Evolutionary conservation across 1,140 invertebrate genomes (phyloP).

Genomic region (Drosophila sulfurigaster): DNA sequence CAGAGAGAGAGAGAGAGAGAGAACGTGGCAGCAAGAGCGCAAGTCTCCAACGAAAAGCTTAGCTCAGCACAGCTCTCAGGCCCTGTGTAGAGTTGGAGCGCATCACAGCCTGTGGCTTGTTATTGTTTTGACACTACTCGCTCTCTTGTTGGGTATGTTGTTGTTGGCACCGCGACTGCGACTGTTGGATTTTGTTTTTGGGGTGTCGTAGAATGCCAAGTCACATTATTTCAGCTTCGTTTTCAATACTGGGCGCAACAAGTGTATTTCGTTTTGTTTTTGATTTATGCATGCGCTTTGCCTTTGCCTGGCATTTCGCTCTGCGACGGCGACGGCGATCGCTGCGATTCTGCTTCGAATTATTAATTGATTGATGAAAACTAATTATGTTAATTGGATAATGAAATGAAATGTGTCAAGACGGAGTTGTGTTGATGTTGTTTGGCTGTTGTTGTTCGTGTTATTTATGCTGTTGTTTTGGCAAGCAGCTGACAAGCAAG

Average conservation of each 20-base stretch:
- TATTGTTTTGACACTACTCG: conserved; percentile 72
- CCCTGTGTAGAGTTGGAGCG: conserved; percentile 66
- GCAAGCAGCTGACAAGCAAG: conserved; percentile 25
- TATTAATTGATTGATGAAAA: conserved; percentile 83
- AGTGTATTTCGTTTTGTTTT: conserved; percentile 75
- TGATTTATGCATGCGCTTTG: conserved; percentile 75
- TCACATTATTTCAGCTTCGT: conserved; percentile 66
- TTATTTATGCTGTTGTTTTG: conserved; percentile 30
- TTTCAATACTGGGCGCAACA: conserved; percentile 75
- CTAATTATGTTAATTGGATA: conserved; percentile 82
- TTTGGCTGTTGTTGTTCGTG: background rate
- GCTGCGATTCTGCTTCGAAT: conserved; percentile 64
- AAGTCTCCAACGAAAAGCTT: conserved; percentile 64
- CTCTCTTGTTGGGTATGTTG: conserved; percentile 28
- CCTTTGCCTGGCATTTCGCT: conserved; percentile 20
- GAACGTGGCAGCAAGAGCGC: conserved; percentile 23
- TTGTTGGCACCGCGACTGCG: conserved; percentile 29
- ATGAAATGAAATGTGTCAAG: conserved; percentile 81
- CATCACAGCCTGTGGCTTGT: conserved; percentile 62
- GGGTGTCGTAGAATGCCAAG: conserved; percentile 61
- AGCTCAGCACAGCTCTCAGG: conserved; percentile 58
- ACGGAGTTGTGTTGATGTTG: conserved; percentile 37
- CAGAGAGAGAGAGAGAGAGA: background rate
- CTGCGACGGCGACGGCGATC: conserved; percentile 9
- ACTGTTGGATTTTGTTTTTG: conserved; percentile 26